phyloP scores from a whole-genome alignment of 2,113 vertebrate species.

The Rissa tridactyla region DNA sequence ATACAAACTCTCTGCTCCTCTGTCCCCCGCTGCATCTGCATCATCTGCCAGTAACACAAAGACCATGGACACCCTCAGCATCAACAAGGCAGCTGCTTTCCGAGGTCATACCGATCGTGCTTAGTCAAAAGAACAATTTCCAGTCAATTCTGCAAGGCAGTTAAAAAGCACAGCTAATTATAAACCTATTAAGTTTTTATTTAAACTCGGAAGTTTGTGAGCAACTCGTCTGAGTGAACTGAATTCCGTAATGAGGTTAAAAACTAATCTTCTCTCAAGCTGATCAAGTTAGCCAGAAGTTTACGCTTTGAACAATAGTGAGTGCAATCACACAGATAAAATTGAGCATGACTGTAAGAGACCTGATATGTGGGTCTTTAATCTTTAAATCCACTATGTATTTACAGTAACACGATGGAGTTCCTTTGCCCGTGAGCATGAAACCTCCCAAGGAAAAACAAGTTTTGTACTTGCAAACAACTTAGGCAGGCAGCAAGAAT shows the following conservation, averaged over 20 bases:
- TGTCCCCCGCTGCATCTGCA: neutral
- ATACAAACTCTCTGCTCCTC: neutral
- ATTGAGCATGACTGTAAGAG: neutral
- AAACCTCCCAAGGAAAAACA: neutral
- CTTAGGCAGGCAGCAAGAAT: neutral
- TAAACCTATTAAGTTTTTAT: neutral
- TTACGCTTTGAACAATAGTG: neutral
- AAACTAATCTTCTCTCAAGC: neutral
- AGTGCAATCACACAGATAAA: neutral
- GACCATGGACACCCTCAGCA: no score
- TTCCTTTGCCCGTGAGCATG: neutral
- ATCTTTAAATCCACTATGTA: neutral
- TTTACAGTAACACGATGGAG: neutral
- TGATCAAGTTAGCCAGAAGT: neutral
- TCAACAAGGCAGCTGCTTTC: neutral
- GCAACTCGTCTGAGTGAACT: neutral
- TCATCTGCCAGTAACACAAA: no score
- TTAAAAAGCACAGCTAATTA: neutral
- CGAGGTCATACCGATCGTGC: neutral
- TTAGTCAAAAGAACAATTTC: neutral
- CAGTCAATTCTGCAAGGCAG: neutral
- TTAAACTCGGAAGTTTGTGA: neutral
- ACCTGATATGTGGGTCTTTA: neutral
- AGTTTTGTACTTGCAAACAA: neutral
- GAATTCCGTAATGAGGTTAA: neutral